Evolutionary conservation across 2,888 invertebrate species (phyloP).

Genomic region (Trachelus stipa): DNA sequence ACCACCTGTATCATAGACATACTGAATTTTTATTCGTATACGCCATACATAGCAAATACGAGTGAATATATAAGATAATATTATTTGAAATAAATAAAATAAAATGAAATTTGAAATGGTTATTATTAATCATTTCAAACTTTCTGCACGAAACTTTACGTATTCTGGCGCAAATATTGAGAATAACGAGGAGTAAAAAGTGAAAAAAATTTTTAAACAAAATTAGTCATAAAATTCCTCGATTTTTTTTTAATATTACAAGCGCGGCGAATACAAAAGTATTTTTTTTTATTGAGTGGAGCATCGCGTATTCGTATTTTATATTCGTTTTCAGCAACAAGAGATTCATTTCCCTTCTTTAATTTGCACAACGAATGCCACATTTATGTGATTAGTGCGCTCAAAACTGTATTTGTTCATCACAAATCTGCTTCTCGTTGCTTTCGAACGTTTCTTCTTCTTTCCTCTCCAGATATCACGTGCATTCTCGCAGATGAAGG

Average conservation of each 20-base stretch:
- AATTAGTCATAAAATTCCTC: neutral
- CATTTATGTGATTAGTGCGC: neutral
- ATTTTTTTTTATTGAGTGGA: neutral
- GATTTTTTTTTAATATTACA: neutral
- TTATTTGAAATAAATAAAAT: no score
- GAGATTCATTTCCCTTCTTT: neutral
- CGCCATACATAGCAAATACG: conserved; percentile 22
- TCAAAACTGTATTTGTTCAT: neutral
- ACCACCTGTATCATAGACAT: neutral
- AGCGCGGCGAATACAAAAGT: neutral
- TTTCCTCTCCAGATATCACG: neutral
- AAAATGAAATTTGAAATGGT: no score
- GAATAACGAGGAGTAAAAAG: neutral
- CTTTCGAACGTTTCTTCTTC: conserved; percentile 1
- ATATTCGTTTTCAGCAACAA: neutral
- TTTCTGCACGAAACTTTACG: neutral
- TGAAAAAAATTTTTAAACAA: neutral
- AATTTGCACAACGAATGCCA: neutral
- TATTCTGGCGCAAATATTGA: neutral
- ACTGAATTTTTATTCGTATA: conserved; percentile 22
- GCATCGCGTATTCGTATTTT: neutral
- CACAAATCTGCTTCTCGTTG: no score
- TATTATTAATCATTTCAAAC: neutral
- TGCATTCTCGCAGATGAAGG: neutral
- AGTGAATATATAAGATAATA: conserved; percentile 20